phyloP scores from a whole-genome alignment of 2,888 invertebrate species.

The Lordiphosa andalusiaca region DNA sequence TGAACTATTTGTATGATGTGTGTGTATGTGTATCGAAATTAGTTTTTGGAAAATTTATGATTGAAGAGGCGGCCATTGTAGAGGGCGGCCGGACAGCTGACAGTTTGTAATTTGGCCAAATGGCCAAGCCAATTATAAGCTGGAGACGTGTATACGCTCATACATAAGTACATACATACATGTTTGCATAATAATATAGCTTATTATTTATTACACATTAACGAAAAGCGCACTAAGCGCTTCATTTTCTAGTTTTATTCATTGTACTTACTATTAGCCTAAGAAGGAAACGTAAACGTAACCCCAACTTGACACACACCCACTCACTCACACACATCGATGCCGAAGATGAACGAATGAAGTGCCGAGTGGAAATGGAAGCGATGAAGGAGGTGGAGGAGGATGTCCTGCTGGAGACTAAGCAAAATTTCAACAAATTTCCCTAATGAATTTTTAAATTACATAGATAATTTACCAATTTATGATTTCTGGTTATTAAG shows the following conservation, averaged over 20 bases:
- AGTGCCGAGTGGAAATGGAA: not conserved
- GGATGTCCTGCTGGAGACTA: constrained; percentile 4
- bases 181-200: constrained; percentile 43
- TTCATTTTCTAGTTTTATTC: constrained; percentile 43
- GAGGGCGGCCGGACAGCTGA: constrained; percentile 53
- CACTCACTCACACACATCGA: constrained; percentile 30
- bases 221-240: constrained; percentile 64
- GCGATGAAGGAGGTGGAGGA: constrained; percentile 10
- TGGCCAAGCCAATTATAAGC: constrained; percentile 42
- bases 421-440: constrained; percentile 26
- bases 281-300: constrained; percentile 25
- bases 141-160: too few species aligned
- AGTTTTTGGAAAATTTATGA: constrained; percentile 5
- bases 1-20: not conserved
- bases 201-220: constrained; percentile 56
- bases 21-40: not conserved
- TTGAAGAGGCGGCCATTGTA: constrained; percentile 25
- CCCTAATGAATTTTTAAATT: constrained; percentile 14
- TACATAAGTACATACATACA: constrained; percentile 14
- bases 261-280: constrained; percentile 48
- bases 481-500: constrained; percentile 14
- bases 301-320: constrained; percentile 14
- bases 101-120: constrained; percentile 48
- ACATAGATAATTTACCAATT: constrained; percentile 34
- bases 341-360: constrained; percentile 62